Percentiles rank a stretch among this genome's conserved stretches.
phyloP scores from a whole-genome alignment of 2,888 invertebrate genomes.

The Callyntrura guangdongensis region DNA sequence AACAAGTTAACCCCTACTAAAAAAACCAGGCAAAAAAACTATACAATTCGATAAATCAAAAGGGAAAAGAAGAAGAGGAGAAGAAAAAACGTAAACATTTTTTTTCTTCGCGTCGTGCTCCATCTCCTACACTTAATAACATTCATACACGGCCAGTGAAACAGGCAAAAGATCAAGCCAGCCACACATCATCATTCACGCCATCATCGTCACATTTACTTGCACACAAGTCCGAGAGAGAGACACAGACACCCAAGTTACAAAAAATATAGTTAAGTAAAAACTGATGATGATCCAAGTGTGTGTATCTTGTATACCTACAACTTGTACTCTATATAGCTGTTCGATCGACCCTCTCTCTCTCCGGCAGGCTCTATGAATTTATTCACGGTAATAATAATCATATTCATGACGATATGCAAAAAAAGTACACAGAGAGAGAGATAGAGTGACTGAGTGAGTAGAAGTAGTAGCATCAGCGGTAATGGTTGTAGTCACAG shows the following conservation, averaged over 20 bases:
- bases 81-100: neutral
- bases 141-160: neutral
- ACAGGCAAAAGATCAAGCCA: constrained; percentile 10
- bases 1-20: no score
- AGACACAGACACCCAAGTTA: neutral
- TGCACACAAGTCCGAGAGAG: neutral
- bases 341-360: neutral
- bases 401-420: constrained; percentile 12
- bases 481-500: no score
- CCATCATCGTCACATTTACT: constrained; percentile 21
- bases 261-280: neutral
- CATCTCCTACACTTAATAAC: neutral
- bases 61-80: neutral
- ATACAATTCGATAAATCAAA: no score
- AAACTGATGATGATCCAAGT: neutral
- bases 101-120: no score
- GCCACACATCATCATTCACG: constrained; percentile 51
- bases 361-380: no score
- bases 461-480: no score
- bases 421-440: neutral
- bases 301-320: neutral
- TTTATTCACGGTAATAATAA: constrained; percentile 4
- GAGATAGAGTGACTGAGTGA: neutral
- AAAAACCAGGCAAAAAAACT: no score
- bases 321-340: neutral